Percentiles rank a stretch among this genome's conserved stretches.
Conservation (phyloP, 2,113 vertebrate genomes). For the Enhydra lutris region DNA sequence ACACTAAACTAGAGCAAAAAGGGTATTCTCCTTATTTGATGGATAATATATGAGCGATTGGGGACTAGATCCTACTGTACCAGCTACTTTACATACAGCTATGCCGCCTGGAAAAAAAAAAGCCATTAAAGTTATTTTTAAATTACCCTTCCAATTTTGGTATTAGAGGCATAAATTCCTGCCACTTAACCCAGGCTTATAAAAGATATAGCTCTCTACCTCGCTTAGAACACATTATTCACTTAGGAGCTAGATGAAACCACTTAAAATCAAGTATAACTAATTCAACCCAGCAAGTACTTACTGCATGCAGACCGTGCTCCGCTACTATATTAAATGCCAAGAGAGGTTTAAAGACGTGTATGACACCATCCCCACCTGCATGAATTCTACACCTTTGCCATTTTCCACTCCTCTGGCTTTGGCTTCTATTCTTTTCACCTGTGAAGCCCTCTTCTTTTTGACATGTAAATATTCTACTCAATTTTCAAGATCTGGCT, state of each 20-base stretch:
- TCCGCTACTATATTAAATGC: not conserved
- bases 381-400: not conserved
- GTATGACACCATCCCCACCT: not conserved
- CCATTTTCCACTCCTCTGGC: not conserved
- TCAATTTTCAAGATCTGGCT: not conserved
- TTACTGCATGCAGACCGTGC: not conserved
- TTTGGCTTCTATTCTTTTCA: not conserved
- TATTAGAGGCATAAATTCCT: conserved; percentile 34
- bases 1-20: not conserved
- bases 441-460: not conserved
- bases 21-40: not conserved
- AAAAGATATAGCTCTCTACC: not conserved
- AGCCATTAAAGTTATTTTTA: conserved; percentile 49
- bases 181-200: conserved; percentile 25
- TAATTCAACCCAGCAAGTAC: not conserved
- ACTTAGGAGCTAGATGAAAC: conserved; percentile 46
- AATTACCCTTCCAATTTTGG: conserved; percentile 49
- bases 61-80: not conserved
- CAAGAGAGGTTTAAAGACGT: not conserved
- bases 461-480: not conserved
- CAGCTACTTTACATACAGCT: not conserved
- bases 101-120: not conserved
- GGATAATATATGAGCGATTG: not conserved
- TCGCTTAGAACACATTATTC: conserved; percentile 34
- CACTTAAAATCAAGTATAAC: conserved; percentile 44